phyloP scores from a whole-genome alignment of 2,888 invertebrate genomes.

The Tetropium fuscum region DNA sequence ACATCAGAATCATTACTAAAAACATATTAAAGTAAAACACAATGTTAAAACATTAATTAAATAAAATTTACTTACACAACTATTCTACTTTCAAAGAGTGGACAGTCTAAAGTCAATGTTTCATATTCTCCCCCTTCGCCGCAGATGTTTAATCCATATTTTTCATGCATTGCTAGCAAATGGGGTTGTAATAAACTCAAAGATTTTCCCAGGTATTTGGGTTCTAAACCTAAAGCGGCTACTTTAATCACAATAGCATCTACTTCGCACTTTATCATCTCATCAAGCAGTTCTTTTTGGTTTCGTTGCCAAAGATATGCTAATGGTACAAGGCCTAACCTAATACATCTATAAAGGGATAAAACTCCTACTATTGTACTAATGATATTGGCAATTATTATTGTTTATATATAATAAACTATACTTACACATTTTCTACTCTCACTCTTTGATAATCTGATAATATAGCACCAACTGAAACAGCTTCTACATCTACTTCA shows the following conservation, averaged over 20 bases:
- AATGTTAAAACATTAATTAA: slow-evolving; percentile 25
- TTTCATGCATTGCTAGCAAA: slow-evolving; percentile 88
- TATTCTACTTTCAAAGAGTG: slow-evolving; percentile 91
- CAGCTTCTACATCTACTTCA: slow-evolving; percentile 80
- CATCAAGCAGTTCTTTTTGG: slow-evolving; percentile 92
- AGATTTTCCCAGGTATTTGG: slow-evolving; percentile 89
- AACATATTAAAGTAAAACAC: slow-evolving; percentile 34
- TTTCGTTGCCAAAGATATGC: slow-evolving; percentile 97
- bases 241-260: slow-evolving; percentile 97
- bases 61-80: slow-evolving; percentile 79
- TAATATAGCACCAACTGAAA: slow-evolving; percentile 97
- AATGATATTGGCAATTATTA: no score
- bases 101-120: slow-evolving; percentile 97
- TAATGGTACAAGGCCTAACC: slow-evolving; percentile 89
- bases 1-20: slow-evolving; percentile 87
- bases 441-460: slow-evolving; percentile 98
- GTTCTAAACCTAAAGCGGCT: slow-evolving; percentile 92
- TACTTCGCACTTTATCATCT: slow-evolving; percentile 95
- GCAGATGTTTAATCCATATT: slow-evolving; percentile 95
- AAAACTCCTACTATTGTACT: no score
- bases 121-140: slow-evolving; percentile 99
- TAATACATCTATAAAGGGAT: slow-evolving; percentile 84
- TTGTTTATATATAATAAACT: no score
- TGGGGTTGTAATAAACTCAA: slow-evolving; percentile 89
- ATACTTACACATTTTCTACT: slow-evolving; percentile 98